Percentiles rank a stretch among this genome's conserved stretches.
phyloP scores from a whole-genome alignment of 2,888 invertebrate genomes.

The Amaurobius ferox region DNA sequence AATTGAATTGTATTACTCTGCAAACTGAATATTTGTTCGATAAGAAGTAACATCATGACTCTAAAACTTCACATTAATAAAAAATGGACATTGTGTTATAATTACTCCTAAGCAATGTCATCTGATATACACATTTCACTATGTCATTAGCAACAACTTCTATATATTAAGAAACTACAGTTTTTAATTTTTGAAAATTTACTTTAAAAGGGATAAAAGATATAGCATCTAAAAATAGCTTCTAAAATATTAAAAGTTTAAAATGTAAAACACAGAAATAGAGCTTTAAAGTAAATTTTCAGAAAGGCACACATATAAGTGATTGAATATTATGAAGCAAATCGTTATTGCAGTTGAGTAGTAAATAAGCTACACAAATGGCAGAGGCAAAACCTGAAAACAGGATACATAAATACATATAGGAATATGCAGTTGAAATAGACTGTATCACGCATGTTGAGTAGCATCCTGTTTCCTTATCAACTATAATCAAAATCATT shows the following conservation, averaged over 20 bases:
- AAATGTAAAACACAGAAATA: not conserved
- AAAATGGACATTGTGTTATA: conserved; percentile 1
- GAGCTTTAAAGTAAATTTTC: not conserved
- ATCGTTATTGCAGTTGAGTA: not conserved
- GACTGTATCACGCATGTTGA: no score
- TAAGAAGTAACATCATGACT: no score
- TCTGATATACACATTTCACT: not conserved
- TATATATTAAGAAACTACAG: not conserved
- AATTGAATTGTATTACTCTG: no score
- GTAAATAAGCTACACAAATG: not conserved
- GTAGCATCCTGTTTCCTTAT: no score
- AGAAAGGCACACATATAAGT: conserved; percentile 5
- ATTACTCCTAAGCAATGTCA: not conserved
- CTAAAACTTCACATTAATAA: not conserved
- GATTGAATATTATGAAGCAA: not conserved
- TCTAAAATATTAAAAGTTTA: not conserved
- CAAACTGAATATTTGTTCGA: no score
- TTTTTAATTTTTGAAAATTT: not conserved
- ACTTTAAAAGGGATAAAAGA: conserved; percentile 3
- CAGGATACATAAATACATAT: not conserved
- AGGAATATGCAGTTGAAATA: no score
- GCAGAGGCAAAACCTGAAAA: not conserved
- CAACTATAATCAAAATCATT: no score
- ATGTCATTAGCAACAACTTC: not conserved
- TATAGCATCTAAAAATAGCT: conserved; percentile 10